These are phyloP conservation scores for Rosalia funebris DNA, from an alignment of 2,888 invertebrate genomes.

Conservation along the genomic window DNA sequence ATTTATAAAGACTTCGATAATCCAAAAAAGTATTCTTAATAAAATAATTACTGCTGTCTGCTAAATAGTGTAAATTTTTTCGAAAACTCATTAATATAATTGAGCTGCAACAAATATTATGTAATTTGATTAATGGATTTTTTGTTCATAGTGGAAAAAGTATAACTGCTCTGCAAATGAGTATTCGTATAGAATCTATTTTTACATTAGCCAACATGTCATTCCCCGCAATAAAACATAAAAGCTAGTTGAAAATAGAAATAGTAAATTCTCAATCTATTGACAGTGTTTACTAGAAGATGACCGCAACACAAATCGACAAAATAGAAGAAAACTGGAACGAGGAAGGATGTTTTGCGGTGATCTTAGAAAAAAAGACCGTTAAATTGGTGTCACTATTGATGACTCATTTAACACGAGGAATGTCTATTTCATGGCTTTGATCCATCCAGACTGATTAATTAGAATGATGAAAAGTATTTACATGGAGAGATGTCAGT, in stretches of 20 bases:
- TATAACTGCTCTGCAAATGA: too few species aligned
- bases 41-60: too few species aligned
- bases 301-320: slow-evolving; percentile 19
- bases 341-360: slow-evolving; percentile 10
- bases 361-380: neutral
- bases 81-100: too few species aligned
- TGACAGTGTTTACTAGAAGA: slow-evolving; percentile 11
- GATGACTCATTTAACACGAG: slow-evolving; percentile 18
- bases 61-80: too few species aligned
- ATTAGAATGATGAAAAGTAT: slow-evolving; percentile 13
- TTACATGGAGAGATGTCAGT: neutral
- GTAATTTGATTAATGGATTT: too few species aligned
- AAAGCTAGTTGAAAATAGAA: slow-evolving; percentile 18
- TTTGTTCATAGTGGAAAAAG: neutral
- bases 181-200: slow-evolving; percentile 2
- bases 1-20: too few species aligned
- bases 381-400: slow-evolving; percentile 4
- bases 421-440: slow-evolving; percentile 20
- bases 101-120: too few species aligned
- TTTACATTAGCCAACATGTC: slow-evolving; percentile 8
- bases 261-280: slow-evolving; percentile 12
- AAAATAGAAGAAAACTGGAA: slow-evolving; percentile 8
- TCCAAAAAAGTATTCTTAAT: too few species aligned
- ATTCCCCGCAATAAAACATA: slow-evolving; percentile 20
- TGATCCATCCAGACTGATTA: slow-evolving; percentile 12